Base-by-base conservation (phyloP, 64 coral and sea anemone species). In the Stichodactyla helianthus region DNA sequence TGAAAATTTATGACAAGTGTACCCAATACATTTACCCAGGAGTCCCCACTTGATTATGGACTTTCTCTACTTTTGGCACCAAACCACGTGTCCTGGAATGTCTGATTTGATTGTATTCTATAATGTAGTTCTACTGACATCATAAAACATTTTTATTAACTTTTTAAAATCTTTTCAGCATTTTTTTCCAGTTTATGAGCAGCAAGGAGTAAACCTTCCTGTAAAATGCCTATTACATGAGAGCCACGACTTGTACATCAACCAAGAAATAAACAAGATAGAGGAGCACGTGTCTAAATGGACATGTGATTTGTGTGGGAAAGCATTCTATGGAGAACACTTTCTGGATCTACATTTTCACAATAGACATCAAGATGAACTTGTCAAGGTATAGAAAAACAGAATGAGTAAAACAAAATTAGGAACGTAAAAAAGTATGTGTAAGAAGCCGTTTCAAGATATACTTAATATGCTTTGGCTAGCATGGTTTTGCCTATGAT, bases 231-330 rank as follows among this genome's bases (percentile, higher is more conserved):
- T 83, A 79, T 54, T 98, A 52, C 90, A 92, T 55, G 67, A 86
- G 27, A 79, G 84, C 78, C 82, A 79, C 54, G 96, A 98, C 83
- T 80, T 98, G 59, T 98, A 90, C 53, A 65, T 71, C 4, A 50
- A 88, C 23, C 96, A 98, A 84, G 96, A 94, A 56, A 82, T 44
- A 71, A 87, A 90, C 51, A 92, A 92, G 89, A 82, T 55, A 52
- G 87, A 95, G 51, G 93, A 98, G 54, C 86, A 98, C 67, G 51
- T 83, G 10, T 23, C 96, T n/a, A 92, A 55, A 82, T 98, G 96
- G 96, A 87, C 51, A 3, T 98, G 96, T 82, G 86, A 95, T 52
- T 86, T 94, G 50, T 98, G 96, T 26, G 96, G 96, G 52, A 98
- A 98, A 85, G 85, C 93, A 20, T 98, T 98, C 67, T 93, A 88